phyloP scores from a whole-genome alignment of 2,888 invertebrate genomes.

The Tridacna crocea region DNA sequence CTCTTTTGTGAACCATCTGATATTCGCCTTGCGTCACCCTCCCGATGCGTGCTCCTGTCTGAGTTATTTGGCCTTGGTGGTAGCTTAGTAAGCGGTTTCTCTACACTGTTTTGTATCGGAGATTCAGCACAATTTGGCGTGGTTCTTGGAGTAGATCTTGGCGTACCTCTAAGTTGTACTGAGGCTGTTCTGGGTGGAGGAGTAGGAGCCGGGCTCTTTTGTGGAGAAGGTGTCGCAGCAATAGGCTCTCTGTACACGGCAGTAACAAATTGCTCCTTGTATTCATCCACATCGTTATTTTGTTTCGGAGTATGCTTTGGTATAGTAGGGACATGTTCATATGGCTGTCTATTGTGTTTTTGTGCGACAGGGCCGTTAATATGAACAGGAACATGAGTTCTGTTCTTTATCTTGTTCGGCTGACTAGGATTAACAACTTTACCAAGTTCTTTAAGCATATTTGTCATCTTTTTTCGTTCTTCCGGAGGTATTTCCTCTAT shows the following conservation, averaged over 20 bases:
- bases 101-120: not conserved
- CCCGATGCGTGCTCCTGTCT: conserved; percentile 37
- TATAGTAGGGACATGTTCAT: conserved; percentile 33
- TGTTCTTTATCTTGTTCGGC: conserved; percentile 56
- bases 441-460: conserved; percentile 73
- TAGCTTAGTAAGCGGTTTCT: conserved; percentile 44
- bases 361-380: not conserved
- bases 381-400: conserved; percentile 19
- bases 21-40: conserved; percentile 54
- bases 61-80: conserved; percentile 61
- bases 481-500: conserved; percentile 69
- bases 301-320: conserved; percentile 16
- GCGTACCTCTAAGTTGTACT: conserved; percentile 25
- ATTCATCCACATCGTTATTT: conserved; percentile 29
- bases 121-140: not conserved
- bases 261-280: conserved; percentile 75
- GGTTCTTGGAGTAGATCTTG: conserved; percentile 33
- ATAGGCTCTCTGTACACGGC: conserved; percentile 78
- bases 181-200: conserved; percentile 40
- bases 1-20: conserved; percentile 72
- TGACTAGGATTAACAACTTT: conserved; percentile 64
- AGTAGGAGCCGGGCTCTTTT: conserved; percentile 59
- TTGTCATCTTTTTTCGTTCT: conserved; percentile 66
- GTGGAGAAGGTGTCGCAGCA: conserved; percentile 59
- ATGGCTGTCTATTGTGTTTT: conserved; percentile 29